Evolutionary conservation across 23 tunicate genomes (phyloP).

Genomic region (Halocynthia aurantium): DNA sequence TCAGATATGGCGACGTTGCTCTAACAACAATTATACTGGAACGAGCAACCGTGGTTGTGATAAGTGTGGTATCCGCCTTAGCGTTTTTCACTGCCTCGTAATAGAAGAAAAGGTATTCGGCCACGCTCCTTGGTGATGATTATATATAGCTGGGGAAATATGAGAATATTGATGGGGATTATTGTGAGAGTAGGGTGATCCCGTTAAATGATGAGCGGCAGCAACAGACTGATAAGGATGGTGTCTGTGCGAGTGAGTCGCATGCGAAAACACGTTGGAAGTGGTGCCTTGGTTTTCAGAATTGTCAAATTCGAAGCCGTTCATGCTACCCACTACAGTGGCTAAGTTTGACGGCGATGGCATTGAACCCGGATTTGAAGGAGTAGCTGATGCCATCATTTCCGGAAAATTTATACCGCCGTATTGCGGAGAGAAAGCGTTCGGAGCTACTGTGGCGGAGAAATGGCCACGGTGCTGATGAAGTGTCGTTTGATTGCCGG

Average conservation of each 20-base stretch:
- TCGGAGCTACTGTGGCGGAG: background rate
- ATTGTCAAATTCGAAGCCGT: constrained; percentile 3
- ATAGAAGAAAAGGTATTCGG: background rate
- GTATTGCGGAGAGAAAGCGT: background rate
- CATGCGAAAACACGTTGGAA: background rate
- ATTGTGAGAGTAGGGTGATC: background rate
- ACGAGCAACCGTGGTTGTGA: no score
- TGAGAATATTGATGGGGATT: constrained; percentile 11
- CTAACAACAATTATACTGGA: no score
- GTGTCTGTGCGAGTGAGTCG: constrained; percentile 1
- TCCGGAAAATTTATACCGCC: no score
- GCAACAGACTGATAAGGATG: background rate
- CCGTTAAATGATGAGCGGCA: background rate
- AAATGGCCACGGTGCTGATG: constrained; percentile 10
- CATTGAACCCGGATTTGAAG: background rate
- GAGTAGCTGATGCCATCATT: no score
- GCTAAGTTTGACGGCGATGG: background rate
- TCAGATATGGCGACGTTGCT: no score
- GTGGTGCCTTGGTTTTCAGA: background rate
- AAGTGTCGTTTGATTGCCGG: background rate
- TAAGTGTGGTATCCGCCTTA: background rate
- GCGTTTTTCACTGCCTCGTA: background rate
- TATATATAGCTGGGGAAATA: constrained; percentile 16
- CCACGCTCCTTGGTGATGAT: constrained; percentile 14
- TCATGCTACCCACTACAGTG: background rate